Conservation (phyloP, 1,140 invertebrate species). For the Whitmania pigra region DNA sequence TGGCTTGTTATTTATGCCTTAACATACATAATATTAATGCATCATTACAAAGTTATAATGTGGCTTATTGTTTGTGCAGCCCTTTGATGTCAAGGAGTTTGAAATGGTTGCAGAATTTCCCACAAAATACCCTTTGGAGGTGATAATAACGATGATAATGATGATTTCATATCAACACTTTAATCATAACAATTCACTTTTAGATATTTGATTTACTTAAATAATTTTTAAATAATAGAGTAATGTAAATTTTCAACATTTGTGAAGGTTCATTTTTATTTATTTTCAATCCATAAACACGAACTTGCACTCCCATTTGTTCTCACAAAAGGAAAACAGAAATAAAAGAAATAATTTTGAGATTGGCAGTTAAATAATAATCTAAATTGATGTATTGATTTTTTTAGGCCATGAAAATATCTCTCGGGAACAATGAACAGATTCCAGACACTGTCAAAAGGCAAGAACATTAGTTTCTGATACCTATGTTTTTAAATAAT, state of each 20-base stretch:
- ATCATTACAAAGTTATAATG: no score
- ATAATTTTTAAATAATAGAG: no score
- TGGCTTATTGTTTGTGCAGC: conserved; percentile 27
- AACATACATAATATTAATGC: conserved; percentile 7
- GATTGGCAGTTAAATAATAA: no score
- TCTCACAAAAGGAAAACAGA: no score
- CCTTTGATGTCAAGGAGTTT: conserved; percentile 35
- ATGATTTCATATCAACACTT: not conserved
- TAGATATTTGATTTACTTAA: no score
- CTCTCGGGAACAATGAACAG: conserved; percentile 13
- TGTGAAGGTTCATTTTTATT: no score
- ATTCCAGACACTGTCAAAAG: conserved; percentile 7
- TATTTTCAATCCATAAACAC: no score
- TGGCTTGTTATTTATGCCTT: conserved; percentile 21
- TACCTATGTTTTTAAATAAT: no score
- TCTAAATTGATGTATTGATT: not conserved
- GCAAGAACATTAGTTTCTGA: not conserved
- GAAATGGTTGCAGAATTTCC: conserved; percentile 30
- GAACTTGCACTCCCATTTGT: no score
- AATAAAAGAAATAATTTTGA: no score
- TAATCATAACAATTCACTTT: no score
- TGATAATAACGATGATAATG: conserved; percentile 21
- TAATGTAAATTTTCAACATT: no score
- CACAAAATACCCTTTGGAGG: conserved; percentile 31
- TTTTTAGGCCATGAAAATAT: conserved; percentile 13